Base-by-base conservation (phyloP, 1,140 invertebrate species). In the Pseudomyrmex cubaensis region DNA sequence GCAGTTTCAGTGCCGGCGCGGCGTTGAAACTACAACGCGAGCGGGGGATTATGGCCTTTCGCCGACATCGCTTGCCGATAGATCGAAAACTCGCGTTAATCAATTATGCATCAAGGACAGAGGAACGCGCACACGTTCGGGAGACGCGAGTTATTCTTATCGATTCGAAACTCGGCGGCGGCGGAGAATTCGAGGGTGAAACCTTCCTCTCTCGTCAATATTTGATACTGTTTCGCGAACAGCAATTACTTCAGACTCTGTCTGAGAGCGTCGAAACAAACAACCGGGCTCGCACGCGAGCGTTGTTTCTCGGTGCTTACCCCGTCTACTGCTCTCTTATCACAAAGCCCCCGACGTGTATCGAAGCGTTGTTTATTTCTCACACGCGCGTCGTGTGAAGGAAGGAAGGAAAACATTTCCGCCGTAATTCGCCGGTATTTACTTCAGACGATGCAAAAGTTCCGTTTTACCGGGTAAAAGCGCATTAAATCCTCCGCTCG, bases 1-100 rank as follows among this genome's bases (percentile, higher is more conserved):
- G 86, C 85, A 86, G 85, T 83, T 87, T 50, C n/a, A 83, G 63
- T 82, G 83, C 35, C 35, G 74, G n/a, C n/a, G n/a, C n/a, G 22
- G 20, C 0, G 22, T 57, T 67, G 25, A 64, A 67, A 50, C 64
- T 57, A 9, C 57, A 48, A 20, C 20, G 0, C 20, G 0, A 17
- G 20, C 15, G n/a, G 44, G 44, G 15, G 63, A 76, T 76, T 72
- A 52, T 57, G 56, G 35, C 10, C 59, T 50, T 10, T 64, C 52
- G 59, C 52, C 57, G 57, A 35, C 48, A 44, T 44, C 25, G 74
- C 46, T 70, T 78, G 52, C 56, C 44, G 20, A 56, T 69, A 35
- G 46, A n/a, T 3, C 35, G 35, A 35, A 35, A 35, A 35, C 35
- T 35, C 35, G 35, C 35, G 35, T 35, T 35, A 7, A 5, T 35